Conservation (phyloP, 2,113 vertebrate genomes). For the Grammomys dolichurus region DNA sequence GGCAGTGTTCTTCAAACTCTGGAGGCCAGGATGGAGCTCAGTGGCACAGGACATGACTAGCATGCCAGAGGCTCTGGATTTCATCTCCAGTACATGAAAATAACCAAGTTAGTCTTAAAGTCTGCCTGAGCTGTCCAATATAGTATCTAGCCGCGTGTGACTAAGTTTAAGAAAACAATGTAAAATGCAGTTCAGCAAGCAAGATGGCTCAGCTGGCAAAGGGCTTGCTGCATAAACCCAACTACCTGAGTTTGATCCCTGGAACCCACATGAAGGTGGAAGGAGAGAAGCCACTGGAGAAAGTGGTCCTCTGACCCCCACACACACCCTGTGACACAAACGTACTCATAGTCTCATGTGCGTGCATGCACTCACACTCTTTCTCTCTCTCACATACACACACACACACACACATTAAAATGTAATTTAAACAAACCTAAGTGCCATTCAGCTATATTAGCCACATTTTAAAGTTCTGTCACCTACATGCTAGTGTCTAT, state of each 20-base stretch:
- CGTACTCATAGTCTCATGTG: not conserved
- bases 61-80: not conserved
- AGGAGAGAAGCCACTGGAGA: not conserved
- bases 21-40: not conserved
- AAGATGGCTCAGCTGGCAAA: not conserved
- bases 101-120: not conserved
- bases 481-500: not conserved
- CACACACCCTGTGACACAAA: no score
- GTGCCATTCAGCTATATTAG: not conserved
- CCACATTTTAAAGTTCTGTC: not conserved
- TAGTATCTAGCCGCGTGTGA: not conserved
- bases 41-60: not conserved
- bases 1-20: not conserved
- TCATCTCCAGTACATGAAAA: not conserved
- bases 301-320: not conserved
- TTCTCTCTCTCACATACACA: not conserved
- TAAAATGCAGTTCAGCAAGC: not conserved
- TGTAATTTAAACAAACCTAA: not conserved
- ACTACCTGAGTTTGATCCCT: not conserved
- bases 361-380: no score
- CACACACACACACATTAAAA: not conserved
- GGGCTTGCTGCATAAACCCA: not conserved
- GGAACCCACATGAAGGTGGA: not conserved
- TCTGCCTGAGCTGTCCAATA: not conserved
- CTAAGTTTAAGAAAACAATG: slow-evolving; percentile 13